phyloP scores from a whole-genome alignment of 2,113 vertebrate genomes.

The Peucedramus taeniatus region DNA sequence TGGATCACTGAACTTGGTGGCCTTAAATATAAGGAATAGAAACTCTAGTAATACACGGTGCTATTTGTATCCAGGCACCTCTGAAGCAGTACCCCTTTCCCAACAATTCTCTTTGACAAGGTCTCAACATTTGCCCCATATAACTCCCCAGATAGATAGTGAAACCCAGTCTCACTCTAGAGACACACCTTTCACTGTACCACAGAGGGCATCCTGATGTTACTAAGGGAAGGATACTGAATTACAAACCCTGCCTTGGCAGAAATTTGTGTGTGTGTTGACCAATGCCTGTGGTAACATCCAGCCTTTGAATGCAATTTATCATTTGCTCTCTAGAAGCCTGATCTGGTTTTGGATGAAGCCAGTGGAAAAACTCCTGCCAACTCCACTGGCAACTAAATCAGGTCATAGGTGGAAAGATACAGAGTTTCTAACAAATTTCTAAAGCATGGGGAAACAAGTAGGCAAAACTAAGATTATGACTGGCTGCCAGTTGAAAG shows the following conservation, averaged over 20 bases:
- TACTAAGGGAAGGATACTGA: neutral
- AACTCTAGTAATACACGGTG: neutral
- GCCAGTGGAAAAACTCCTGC: neutral
- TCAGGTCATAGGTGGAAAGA: neutral
- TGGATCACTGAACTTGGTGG: neutral
- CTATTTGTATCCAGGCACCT: neutral
- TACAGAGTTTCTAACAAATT: neutral
- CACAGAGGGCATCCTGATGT: neutral
- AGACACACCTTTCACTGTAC: neutral
- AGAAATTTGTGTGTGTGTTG: neutral
- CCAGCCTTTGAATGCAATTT: neutral
- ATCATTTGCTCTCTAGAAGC: neutral
- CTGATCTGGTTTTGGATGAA: slow-evolving; percentile 5
- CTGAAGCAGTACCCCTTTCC: neutral
- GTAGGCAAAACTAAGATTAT: neutral
- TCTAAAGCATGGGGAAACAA: neutral
- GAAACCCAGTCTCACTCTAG: neutral
- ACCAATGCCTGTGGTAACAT: neutral
- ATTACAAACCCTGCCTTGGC: neutral
- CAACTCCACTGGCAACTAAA: neutral
- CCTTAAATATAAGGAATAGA: neutral
- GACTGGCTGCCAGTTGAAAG: neutral
- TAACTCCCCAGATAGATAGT: neutral
- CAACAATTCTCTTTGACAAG: neutral
- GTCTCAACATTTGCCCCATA: neutral